Evolutionary conservation across 1,140 invertebrate species (phyloP), one percentile per base, ranked within the genome.

Genomic region (Diabrotica undecimpunctata): DNA sequence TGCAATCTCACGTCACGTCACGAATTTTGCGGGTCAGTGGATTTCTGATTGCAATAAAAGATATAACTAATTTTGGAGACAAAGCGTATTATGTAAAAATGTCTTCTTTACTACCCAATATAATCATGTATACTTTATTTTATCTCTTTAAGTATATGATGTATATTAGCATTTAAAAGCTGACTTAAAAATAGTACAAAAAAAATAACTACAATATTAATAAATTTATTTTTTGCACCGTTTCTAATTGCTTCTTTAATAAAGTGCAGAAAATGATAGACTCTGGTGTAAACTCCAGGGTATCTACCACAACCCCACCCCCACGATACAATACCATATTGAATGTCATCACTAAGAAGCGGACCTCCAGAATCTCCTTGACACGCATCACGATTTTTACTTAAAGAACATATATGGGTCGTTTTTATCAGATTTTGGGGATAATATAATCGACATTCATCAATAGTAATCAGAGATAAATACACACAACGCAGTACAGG

Each of bases 301-400:
- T 66, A 74, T 5, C 70, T 70, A 5, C 69, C 82, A 70, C 82
- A 83, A 0, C 79, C 78, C 38, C 75, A 66, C 5, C 83, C 83
- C 75, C 76, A 82, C n/a, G 79, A 80, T 6, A 81, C 77, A 6
- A 83, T 77, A 7, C 82, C 83, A 36, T 73, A 70, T 61, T 80
- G 70, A 35, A 79, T 70, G 9, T 70, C 67, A 13, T 77, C 69
- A 67, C 81, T 83, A 7, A 83, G 74, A 6, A 84, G 62, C 11
- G 83, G 83, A n/a, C 83, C 83, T n/a, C 83, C 83, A 10, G 79
- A 80, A 67, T 85, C 83, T 55, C 83, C 83, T 60, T 70, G 66
- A 50, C 68, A 70, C 2, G 68, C 52, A 58, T 70, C 68, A 50
- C 54, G 61, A 12, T 41, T 54, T 41, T 38, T 12, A 46, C 38